These are phyloP conservation scores for Dugesia japonica DNA, from an alignment of 2,888 invertebrate species.

Conservation along the genomic window DNA sequence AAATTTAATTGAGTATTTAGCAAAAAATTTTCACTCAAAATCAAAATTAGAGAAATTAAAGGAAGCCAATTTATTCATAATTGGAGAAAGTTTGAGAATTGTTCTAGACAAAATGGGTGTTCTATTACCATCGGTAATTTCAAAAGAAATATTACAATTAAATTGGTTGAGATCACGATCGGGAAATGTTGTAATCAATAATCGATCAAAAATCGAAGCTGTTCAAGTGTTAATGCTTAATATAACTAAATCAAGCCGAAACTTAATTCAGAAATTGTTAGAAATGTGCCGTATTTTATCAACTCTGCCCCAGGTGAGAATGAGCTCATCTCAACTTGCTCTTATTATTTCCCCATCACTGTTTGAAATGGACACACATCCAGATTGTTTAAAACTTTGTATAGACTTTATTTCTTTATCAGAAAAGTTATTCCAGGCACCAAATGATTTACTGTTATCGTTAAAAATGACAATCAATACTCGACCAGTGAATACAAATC, in stretches of 20 bases:
- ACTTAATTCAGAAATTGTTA: not conserved
- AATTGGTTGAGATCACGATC: not conserved
- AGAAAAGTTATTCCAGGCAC: not conserved
- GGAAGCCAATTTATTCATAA: too few species aligned
- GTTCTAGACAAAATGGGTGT: not conserved
- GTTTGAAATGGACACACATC: not conserved
- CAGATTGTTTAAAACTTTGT: not conserved
- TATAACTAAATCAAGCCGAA: not conserved
- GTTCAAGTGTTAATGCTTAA: not conserved
- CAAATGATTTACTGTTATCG: not conserved
- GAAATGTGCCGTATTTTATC: not conserved
- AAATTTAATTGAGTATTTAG: too few species aligned
- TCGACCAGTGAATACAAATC: too few species aligned
- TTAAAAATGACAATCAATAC: not conserved
- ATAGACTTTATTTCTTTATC: not conserved
- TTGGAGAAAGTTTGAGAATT: too few species aligned
- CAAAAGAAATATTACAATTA: not conserved
- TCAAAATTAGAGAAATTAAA: too few species aligned
- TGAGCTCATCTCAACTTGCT: not conserved
- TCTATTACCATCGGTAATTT: not conserved
- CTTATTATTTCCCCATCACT: not conserved
- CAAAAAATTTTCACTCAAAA: too few species aligned
- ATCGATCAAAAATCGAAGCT: not conserved
- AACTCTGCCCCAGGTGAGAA: not conserved
- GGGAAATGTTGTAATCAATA: too few species aligned